Conservation (phyloP, 1,140 invertebrate genomes). For the Diachasma alloeum region DNA sequence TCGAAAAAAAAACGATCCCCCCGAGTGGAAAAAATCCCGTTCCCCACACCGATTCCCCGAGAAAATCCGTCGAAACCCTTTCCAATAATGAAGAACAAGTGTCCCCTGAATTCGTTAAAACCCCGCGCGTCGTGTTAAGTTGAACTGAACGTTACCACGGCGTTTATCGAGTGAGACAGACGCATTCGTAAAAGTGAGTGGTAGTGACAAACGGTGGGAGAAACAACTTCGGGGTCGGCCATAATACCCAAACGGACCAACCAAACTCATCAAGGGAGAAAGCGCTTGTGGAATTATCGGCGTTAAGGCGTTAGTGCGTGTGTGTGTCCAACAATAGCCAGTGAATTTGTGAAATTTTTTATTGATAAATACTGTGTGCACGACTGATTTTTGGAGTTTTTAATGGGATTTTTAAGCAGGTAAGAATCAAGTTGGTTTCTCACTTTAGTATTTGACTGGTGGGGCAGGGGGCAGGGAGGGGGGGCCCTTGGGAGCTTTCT, state of each 20-base stretch:
- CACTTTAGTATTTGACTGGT: not conserved
- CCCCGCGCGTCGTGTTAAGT: not conserved
- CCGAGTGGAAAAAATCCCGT: too few species aligned
- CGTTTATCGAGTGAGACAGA: not conserved
- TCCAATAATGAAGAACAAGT: too few species aligned
- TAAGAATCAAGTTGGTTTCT: slow-evolving; percentile 44
- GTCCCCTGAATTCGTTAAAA: too few species aligned
- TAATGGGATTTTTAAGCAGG: slow-evolving; percentile 40
- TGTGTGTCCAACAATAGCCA: not conserved
- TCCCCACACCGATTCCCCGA: too few species aligned
- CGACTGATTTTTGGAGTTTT: not conserved
- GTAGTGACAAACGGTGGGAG: not conserved
- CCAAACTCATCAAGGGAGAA: not conserved
- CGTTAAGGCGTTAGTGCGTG: not conserved
- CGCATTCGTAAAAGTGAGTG: not conserved
- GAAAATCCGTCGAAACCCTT: too few species aligned
- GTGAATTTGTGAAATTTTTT: too few species aligned
- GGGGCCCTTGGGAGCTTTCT: slow-evolving; percentile 61
- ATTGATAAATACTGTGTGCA: too few species aligned
- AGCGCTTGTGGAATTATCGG: not conserved
- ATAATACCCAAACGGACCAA: not conserved
- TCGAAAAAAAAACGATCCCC: not conserved
- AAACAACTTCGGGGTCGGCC: not conserved
- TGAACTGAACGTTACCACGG: not conserved
- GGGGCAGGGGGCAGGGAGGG: slow-evolving; percentile 36